A percentile compares a stretch with the other conserved stretches of the same genome.
phyloP scores from a whole-genome alignment of 2,113 vertebrate genomes.

The Hirundichthys speculiger region DNA sequence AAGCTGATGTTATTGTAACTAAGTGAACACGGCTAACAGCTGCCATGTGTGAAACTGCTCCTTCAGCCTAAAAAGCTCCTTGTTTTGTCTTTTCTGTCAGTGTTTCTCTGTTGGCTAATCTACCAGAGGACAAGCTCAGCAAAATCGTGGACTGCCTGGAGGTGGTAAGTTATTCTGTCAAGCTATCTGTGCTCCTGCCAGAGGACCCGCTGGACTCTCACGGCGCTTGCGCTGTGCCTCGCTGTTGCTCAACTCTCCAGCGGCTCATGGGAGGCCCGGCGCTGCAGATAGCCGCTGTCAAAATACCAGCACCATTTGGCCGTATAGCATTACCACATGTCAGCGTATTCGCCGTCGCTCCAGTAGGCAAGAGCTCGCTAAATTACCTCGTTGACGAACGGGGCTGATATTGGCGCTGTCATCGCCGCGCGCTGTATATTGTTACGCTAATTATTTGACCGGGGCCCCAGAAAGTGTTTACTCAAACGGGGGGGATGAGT shows the following conservation, averaged over 20 bases:
- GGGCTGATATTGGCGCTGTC: slow-evolving; percentile 67
- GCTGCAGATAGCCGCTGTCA: slow-evolving; percentile 67
- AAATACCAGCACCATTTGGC: slow-evolving; percentile 70
- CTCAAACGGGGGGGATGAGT: slow-evolving; percentile 61
- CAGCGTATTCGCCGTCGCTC: slow-evolving; percentile 47
- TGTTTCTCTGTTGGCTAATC: slow-evolving; percentile 78
- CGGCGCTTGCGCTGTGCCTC: slow-evolving; percentile 30
- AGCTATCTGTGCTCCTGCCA: slow-evolving; percentile 21
- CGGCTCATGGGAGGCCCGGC: slow-evolving; percentile 32
- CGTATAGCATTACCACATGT: slow-evolving; percentile 59
- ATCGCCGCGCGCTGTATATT: slow-evolving; percentile 60
- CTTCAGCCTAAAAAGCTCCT: neutral
- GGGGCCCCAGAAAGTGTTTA: slow-evolving; percentile 70
- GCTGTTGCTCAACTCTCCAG: slow-evolving; percentile 26
- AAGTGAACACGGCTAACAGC: neutral
- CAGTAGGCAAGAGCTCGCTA: slow-evolving; percentile 49
- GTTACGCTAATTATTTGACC: slow-evolving; percentile 76
- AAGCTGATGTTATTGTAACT: neutral
- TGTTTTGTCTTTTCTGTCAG: slow-evolving; percentile 55
- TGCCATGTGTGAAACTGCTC: neutral
- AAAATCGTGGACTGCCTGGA: slow-evolving; percentile 85
- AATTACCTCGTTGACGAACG: slow-evolving; percentile 64
- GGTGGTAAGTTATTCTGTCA: slow-evolving; percentile 78
- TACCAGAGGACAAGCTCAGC: slow-evolving; percentile 81
- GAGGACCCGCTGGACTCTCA: slow-evolving; percentile 41